Percentiles rank a stretch among this genome's conserved stretches.
These are phyloP conservation scores for Saccopteryx leptura DNA, from an alignment of 2,113 vertebrate genomes.

Conservation along the genomic window DNA sequence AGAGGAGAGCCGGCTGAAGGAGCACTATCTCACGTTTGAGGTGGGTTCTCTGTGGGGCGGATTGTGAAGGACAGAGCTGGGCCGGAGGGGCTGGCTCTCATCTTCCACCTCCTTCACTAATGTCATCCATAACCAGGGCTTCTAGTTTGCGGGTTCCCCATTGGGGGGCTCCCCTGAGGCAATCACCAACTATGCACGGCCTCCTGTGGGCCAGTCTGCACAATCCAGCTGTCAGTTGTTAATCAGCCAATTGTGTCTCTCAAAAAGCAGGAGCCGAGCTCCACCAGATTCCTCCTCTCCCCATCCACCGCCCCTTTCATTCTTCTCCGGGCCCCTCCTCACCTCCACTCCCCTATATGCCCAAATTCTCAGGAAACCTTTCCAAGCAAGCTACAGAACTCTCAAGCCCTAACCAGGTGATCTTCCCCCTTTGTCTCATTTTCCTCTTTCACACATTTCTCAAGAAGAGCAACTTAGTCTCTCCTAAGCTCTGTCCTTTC, in stretches of 20 bases:
- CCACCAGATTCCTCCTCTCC: not conserved
- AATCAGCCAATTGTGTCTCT: not conserved
- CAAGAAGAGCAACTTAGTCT: not conserved
- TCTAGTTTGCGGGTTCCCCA: not conserved
- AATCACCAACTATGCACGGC: not conserved
- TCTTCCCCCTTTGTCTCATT: not conserved
- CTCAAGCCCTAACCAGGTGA: not conserved
- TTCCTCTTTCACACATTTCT: not conserved
- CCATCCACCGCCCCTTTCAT: not conserved
- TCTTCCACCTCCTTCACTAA: not conserved
- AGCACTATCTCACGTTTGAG: constrained; percentile 98
- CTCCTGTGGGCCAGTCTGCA: not conserved
- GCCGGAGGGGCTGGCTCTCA: not conserved
- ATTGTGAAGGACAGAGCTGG: not conserved
- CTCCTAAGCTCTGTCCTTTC: not conserved
- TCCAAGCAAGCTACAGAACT: not conserved
- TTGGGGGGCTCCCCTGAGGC: not conserved
- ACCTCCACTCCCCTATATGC: not conserved
- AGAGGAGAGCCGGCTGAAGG: constrained; percentile 97
- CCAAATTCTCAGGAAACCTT: not conserved
- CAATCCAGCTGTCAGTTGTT: not conserved
- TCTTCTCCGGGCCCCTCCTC: not conserved
- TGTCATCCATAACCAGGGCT: not conserved
- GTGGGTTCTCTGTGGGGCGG: constrained; percentile 85
- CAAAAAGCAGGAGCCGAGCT: not conserved